Base-by-base conservation (phyloP, 2,113 vertebrate genomes). In the Hemichromis elongatus region DNA sequence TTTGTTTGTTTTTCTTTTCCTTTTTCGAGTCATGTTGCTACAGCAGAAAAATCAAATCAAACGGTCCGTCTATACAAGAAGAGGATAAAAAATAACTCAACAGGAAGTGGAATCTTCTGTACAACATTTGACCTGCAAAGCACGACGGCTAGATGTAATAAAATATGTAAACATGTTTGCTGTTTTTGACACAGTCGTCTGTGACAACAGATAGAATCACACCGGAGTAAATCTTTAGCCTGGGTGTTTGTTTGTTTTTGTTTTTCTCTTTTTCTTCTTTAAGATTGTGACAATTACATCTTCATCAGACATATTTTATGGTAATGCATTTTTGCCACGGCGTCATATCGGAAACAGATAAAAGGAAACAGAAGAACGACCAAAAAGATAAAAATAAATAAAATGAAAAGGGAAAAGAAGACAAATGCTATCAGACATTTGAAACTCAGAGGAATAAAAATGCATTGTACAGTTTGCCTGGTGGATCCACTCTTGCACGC, bases 151-250 rank as follows among this genome's bases (percentile, higher is more conserved):
- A 97, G 94, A 97, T 96, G 96, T 97, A 97, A 94, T 97, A 97
- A 98, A 97, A 97, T 97, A 97, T 98, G 98, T 98, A 98, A 99
- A 98, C 97, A 97, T 97, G 97, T 97, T 91, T 92, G 92, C 96
- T 95, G 96, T 87, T 92, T 96, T 97, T 97, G 96, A 97, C 97
- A 98, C 96, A 97, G 97, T 84, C 95, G 95, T 97, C 96, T 97
- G 97, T 97, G 97, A 98, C 96, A 97, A 97, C 92, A 96, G 94
- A 96, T 95, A 96, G 95, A 97, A 96, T 96, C 96, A 96, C 96
- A 96, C 96, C 96, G 91, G 92, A 88, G 85, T 91, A 94, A 94
- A 93, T 95, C 92, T 94, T 97, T 87, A 92, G 94, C 82, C 96
- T 55, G 33, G 61, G 95, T 63, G 59, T 57, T 70, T 86, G 59